phyloP scores from a whole-genome alignment of 1,140 invertebrate species.

The Drosophila kikkawai region DNA sequence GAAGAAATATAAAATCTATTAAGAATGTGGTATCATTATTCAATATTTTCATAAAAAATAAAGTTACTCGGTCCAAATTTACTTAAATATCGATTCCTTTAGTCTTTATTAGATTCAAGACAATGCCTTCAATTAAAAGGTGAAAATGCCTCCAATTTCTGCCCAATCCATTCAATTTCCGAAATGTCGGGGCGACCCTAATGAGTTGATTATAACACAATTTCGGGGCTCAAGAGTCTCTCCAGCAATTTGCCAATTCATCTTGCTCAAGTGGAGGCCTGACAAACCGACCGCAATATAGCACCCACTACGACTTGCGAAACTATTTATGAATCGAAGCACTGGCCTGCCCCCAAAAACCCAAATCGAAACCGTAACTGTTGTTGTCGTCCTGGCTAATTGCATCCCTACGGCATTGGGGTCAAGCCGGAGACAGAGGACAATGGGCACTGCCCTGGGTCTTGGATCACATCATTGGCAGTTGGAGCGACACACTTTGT shows the following conservation, averaged over 20 bases:
- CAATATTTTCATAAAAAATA: neutral
- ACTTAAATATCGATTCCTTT: neutral
- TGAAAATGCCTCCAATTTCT: constrained; percentile 11
- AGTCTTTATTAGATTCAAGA: neutral
- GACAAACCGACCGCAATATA: constrained; percentile 53
- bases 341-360: constrained; percentile 8
- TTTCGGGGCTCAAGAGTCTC: constrained; percentile 46
- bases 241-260: constrained; percentile 71
- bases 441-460: constrained; percentile 40
- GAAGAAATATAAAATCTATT: neutral
- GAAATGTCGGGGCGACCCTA: constrained; percentile 14
- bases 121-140: constrained; percentile 10
- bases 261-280: constrained; percentile 55
- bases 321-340: constrained; percentile 70
- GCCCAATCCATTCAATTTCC: constrained; percentile 12
- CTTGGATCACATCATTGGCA: constrained; percentile 34
- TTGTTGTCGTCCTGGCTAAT: constrained; percentile 61
- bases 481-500: constrained; percentile 32
- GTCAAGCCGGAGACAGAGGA: constrained; percentile 39
- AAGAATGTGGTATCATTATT: neutral
- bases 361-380: constrained; percentile 24
- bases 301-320: constrained; percentile 57
- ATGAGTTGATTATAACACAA: constrained; percentile 53
- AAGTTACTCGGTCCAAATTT: neutral
- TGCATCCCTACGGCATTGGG: constrained; percentile 56